A percentile compares a stretch with the other conserved stretches of the same genome.
Evolutionary conservation across 2,888 invertebrate species (phyloP).

Genomic region (Odontocerum albicorne): DNA sequence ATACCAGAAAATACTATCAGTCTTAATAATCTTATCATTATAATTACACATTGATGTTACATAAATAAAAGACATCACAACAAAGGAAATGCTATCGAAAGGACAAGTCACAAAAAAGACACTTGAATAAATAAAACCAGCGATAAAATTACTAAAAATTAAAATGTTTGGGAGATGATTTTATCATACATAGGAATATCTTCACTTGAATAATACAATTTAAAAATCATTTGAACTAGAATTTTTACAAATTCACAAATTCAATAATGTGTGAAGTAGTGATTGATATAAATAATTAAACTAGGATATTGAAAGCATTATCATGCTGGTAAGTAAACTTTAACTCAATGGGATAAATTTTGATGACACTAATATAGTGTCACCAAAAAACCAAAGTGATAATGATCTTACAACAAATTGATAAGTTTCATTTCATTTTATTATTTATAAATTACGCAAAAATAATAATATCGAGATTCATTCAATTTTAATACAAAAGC

Average conservation of each 20-base stretch:
- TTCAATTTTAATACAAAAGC: slow-evolving; percentile 4
- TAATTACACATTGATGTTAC: slow-evolving; percentile 22
- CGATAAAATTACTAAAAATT: slow-evolving; percentile 13
- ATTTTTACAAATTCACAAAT: slow-evolving; percentile 6
- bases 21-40: slow-evolving; percentile 36
- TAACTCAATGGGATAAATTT: slow-evolving; percentile 16
- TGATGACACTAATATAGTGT: slow-evolving; percentile 30
- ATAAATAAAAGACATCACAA: slow-evolving; percentile 29
- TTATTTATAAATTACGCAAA: slow-evolving; percentile 4
- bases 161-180: not conserved
- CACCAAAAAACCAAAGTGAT: slow-evolving; percentile 9
- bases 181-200: not conserved
- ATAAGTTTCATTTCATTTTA: slow-evolving; percentile 2
- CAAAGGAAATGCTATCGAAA: slow-evolving; percentile 25
- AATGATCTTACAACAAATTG: slow-evolving; percentile 7
- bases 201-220: slow-evolving; percentile 9
- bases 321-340: slow-evolving; percentile 17
- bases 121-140: slow-evolving; percentile 17
- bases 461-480: slow-evolving; percentile 10
- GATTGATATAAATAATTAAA: slow-evolving; percentile 16
- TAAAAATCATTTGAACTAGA: not conserved
- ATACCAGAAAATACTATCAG: slow-evolving; percentile 36
- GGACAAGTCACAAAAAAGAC: slow-evolving; percentile 12
- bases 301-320: slow-evolving; percentile 11
- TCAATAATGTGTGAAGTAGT: slow-evolving; percentile 14